Evolutionary conservation across 1,140 invertebrate species (phyloP), one percentile per base, ranked within the genome.

Genomic region (Elymnias hypermnestra): DNA sequence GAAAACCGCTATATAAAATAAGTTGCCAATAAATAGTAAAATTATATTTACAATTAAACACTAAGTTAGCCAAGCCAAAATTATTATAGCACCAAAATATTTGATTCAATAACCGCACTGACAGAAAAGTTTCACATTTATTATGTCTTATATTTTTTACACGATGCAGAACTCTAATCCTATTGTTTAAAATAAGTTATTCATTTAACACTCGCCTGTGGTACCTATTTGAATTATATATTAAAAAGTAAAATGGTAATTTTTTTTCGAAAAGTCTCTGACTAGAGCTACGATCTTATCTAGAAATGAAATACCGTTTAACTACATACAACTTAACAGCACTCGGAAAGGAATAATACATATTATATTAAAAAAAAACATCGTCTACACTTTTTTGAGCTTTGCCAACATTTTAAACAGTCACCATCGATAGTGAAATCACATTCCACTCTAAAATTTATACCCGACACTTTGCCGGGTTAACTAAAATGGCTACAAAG

Each of bases 11-110:
- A 63, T 47, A n/a, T 37, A 60, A 48, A 71, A 60, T 42, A 45
- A 75, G 57, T 70, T 65, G 69, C 74, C 72, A 76, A 82, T 79
- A 79, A 79, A 75, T 77, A 77, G 55, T 68, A 72, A 72, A 73
- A 67, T 72, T 61, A 71, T 57, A 77, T 71, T 52, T 83, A 81
- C 70, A 84, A 78, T 81, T 78, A 79, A 82, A 63, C 8, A 63
- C 74, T 82, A 83, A 56, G 63, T 84, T 81, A 81, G 81, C 76
- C 81, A 82, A 82, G 77, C 77, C 76, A 75, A 84, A 74, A 78
- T 70, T 53, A 82, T 82, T 63, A 68, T 82, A 84, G 75, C 77
- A 84, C 75, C 76, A 84, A 82, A 81, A 76, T 58, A 70, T 66
- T 57, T 73, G 65, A 63, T 26, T 59, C 35, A 71, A 75, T 52